phyloP scores from a whole-genome alignment of 1,140 invertebrate species.

The Penaeus japonicus region DNA sequence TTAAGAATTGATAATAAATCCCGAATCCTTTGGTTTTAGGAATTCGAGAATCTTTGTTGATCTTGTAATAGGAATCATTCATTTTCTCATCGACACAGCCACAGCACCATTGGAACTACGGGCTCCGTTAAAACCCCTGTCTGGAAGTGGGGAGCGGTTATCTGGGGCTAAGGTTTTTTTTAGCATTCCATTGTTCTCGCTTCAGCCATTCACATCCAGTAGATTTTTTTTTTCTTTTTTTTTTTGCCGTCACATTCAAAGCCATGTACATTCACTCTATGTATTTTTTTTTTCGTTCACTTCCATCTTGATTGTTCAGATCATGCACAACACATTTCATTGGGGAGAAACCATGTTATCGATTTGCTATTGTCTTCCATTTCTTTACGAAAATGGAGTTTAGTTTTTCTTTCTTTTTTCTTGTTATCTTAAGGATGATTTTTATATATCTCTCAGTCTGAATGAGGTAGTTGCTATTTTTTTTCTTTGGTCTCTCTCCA shows the following conservation, averaged over 20 bases:
- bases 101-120: too few relatives aligned
- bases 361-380: constrained; percentile 6
- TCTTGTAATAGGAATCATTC: not conserved
- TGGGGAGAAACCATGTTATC: not conserved
- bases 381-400: not conserved
- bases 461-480: not conserved
- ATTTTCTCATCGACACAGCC: not conserved
- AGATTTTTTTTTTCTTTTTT: too few relatives aligned
- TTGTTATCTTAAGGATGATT: not conserved
- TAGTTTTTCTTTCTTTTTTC: not conserved
- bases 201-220: too few relatives aligned
- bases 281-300: not conserved
- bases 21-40: not conserved
- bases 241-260: too few relatives aligned
- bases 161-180: too few relatives aligned
- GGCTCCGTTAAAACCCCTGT: too few relatives aligned
- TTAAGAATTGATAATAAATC: not conserved
- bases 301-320: not conserved
- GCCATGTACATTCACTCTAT: not conserved
- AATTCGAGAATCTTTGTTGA: not conserved
- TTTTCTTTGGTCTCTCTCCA: not conserved
- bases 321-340: not conserved
- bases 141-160: too few relatives aligned
- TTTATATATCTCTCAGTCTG: not conserved
- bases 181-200: too few relatives aligned